These are phyloP conservation scores for Dipus sagitta DNA, from an alignment of 2,797 vertebrate genomes.

Conservation along the genomic window DNA sequence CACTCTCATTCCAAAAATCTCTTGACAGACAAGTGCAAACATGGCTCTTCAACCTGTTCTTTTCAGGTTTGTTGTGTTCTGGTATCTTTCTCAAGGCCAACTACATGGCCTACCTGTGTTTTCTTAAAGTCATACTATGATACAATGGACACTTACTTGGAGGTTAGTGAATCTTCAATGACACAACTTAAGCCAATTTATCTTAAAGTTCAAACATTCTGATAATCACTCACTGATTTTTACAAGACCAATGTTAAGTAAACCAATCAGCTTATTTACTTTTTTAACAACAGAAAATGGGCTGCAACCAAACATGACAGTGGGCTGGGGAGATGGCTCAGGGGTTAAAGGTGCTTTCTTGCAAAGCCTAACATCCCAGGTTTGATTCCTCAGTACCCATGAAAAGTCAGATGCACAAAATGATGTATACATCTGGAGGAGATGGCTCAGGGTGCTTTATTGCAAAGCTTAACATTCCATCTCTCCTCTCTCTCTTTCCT, in stretches of 20 bases:
- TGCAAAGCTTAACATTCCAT: no score
- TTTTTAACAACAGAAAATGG: not conserved
- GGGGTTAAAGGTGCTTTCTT: no score
- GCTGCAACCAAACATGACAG: not conserved
- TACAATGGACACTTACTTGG: no score
- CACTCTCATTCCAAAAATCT: not conserved
- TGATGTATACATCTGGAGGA: no score
- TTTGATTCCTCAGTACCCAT: no score
- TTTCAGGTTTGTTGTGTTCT: not conserved
- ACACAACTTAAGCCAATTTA: not conserved
- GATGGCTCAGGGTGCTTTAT: no score
- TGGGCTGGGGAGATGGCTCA: no score
- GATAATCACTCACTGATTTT: not conserved
- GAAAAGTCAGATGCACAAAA: no score
- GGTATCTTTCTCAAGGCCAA: not conserved
- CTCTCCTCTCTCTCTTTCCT: no score
- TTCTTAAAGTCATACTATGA: not conserved
- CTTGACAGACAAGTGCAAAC: not conserved
- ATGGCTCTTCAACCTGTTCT: not conserved
- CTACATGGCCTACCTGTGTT: not conserved
- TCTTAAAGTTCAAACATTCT: slow-evolving; percentile 8
- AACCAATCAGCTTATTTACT: not conserved
- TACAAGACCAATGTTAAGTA: not conserved
- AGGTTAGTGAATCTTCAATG: not conserved
- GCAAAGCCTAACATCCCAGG: no score